Conservation (phyloP, 2,888 invertebrate genomes). For the Strigamia maritima region DNA sequence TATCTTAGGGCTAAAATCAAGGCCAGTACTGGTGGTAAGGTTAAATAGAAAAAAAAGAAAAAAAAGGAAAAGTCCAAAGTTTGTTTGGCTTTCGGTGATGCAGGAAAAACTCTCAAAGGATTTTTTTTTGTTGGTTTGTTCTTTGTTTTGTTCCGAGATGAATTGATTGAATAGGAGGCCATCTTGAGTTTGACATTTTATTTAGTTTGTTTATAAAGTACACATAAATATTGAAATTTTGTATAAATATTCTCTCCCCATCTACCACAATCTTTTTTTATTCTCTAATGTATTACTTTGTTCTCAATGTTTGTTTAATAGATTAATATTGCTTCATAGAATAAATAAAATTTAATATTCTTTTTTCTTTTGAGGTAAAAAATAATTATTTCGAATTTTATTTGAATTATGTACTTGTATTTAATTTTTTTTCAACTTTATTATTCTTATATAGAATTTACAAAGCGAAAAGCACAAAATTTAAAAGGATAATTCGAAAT, state of each 20-base stretch:
- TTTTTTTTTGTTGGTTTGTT: not conserved
- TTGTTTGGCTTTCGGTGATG: not conserved
- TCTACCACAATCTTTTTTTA: not conserved
- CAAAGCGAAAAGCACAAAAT: not conserved
- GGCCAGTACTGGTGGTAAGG: not conserved
- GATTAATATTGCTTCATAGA: conserved; percentile 5
- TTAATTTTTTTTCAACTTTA: not conserved
- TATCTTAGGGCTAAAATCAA: conserved; percentile 16
- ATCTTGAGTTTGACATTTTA: not conserved
- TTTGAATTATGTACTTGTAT: not conserved
- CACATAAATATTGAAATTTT: conserved; percentile 17
- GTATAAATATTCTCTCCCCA: not conserved
- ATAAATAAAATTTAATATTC: not conserved
- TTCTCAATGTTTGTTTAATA: conserved; percentile 1
- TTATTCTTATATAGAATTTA: not conserved
- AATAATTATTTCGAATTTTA: not conserved
- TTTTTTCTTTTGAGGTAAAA: not conserved
- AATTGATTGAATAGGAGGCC: not conserved
- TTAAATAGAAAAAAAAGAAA: not conserved
- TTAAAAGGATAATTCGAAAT: not conserved
- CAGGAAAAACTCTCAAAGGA: not conserved
- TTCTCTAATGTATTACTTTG: not conserved
- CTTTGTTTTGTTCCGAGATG: not conserved
- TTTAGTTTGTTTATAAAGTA: not conserved
- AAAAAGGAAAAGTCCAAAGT: not conserved